Evolutionary conservation across 2,113 vertebrate species (phyloP).

Genomic region (Promerops cafer): DNA sequence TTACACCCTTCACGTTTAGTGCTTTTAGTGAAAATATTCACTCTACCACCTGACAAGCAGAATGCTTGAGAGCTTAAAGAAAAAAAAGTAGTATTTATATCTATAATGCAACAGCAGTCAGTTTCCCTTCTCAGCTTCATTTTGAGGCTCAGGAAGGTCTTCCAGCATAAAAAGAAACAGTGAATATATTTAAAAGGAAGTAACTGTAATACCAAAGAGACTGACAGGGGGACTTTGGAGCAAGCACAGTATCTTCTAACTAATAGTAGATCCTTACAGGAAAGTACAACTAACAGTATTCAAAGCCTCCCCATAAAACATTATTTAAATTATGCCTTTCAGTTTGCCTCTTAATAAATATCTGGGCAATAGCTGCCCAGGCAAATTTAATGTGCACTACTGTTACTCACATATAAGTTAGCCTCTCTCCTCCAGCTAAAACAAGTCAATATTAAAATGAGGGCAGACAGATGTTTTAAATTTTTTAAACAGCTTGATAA

Average conservation of each 20-base stretch:
- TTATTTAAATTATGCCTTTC: neutral
- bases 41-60: neutral
- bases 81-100: neutral
- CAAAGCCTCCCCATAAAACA: neutral
- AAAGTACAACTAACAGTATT: neutral
- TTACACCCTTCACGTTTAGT: neutral
- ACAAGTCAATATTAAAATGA: neutral
- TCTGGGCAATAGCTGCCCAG: neutral
- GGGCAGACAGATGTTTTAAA: neutral
- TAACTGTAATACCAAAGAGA: conserved; percentile 12
- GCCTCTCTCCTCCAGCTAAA: neutral
- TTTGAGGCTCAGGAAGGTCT: neutral
- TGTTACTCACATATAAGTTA: neutral
- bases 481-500: neutral
- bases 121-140: neutral
- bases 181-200: neutral
- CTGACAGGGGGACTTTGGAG: neutral
- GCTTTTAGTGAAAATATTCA: neutral
- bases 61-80: neutral
- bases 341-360: neutral
- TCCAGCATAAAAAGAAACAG: neutral
- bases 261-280: neutral
- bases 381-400: neutral
- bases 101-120: neutral
- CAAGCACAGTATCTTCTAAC: neutral